These are phyloP conservation scores for Gila orcuttii DNA, from an alignment of 2,113 vertebrate genomes.

Conservation along the genomic window DNA sequence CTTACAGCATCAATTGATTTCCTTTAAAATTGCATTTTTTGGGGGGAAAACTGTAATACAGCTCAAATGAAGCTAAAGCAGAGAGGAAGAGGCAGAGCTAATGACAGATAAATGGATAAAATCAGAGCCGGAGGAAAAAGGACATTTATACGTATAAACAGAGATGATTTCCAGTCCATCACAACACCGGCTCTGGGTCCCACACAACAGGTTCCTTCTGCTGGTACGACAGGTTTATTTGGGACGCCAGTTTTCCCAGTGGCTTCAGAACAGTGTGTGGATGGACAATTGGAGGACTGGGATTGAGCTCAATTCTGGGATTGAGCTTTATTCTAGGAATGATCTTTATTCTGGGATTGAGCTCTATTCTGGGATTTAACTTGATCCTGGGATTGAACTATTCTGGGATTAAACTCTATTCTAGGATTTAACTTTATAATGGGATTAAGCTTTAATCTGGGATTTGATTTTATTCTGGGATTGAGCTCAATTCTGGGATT, in stretches of 20 bases:
- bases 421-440: too few species aligned
- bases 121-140: not conserved
- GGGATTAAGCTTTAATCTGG: too few species aligned
- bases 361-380: too few species aligned
- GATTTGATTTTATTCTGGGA: too few species aligned
- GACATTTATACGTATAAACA: not conserved
- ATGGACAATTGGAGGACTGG: not conserved
- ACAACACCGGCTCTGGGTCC: not conserved
- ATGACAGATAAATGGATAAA: constrained; percentile 28
- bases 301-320: too few species aligned
- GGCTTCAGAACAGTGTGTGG: not conserved
- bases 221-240: not conserved
- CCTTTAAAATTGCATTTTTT: constrained; percentile 38
- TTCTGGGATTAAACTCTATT: too few species aligned
- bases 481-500: too few species aligned
- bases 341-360: too few species aligned
- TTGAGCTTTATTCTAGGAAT: too few species aligned
- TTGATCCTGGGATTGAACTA: too few species aligned
- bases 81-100: constrained; percentile 19
- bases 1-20: constrained; percentile 22
- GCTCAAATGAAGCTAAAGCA: constrained; percentile 3
- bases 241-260: not conserved
- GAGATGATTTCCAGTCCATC: not conserved
- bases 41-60: not conserved
- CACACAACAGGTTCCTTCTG: not conserved